Evolutionary conservation across 2,113 vertebrate genomes (phyloP).

Genomic region (Nannobrachium achirus): DNA sequence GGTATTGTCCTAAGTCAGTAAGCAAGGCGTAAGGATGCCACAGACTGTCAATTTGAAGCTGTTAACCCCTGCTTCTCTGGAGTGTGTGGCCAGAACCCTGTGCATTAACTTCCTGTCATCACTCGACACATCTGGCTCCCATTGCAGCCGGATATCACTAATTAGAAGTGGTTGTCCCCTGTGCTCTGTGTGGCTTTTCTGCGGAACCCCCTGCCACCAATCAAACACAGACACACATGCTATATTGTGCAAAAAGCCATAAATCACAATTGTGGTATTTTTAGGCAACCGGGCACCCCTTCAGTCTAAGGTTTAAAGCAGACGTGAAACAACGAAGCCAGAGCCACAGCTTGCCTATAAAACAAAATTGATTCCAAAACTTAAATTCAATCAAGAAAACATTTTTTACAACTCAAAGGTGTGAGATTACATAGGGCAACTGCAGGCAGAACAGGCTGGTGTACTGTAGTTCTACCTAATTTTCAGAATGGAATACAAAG

Average conservation of each 20-base stretch:
- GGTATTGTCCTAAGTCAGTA: constrained; percentile 25
- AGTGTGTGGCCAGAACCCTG: constrained; percentile 29
- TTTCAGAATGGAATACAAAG: constrained; percentile 54
- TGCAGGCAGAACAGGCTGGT: background rate
- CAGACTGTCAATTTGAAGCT: constrained; percentile 40
- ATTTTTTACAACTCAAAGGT: background rate
- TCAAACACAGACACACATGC: constrained; percentile 46
- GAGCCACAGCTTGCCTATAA: constrained; percentile 11
- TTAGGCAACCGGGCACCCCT: constrained; percentile 1
- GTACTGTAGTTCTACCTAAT: constrained; percentile 20
- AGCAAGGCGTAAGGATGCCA: constrained; percentile 22
- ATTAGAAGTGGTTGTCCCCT: constrained; percentile 66
- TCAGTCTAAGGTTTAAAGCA: background rate
- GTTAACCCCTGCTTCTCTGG: constrained; percentile 54
- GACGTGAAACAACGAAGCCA: background rate
- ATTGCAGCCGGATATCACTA: constrained; percentile 58
- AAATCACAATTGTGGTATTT: constrained; percentile 19
- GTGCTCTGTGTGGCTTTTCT: constrained; percentile 44
- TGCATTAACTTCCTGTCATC: constrained; percentile 59
- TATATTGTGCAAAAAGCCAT: constrained; percentile 1
- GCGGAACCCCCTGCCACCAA: constrained; percentile 30
- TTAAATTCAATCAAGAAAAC: constrained; percentile 15
- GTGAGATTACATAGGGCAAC: constrained; percentile 9
- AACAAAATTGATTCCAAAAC: constrained; percentile 8
- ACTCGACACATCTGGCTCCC: constrained; percentile 65